Evolutionary conservation across 1,140 invertebrate species (phyloP), one percentile per base, ranked within the genome.

Genomic region (Heliothis subflexa): DNA sequence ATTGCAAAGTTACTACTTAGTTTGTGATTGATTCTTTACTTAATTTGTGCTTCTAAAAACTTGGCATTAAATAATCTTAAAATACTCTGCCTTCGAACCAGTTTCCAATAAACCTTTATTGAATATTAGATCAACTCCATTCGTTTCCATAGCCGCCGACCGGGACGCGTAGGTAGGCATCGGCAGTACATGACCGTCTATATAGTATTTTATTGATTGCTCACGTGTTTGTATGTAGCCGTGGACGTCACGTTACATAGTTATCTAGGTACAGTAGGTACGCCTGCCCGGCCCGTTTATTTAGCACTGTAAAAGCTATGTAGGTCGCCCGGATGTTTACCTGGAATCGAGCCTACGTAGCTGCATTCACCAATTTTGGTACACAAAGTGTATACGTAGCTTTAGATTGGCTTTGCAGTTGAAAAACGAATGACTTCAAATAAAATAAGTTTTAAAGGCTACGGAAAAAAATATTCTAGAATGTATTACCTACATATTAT

Each of bases 171-270:
- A 57, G 70, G 61, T 68, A 68, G 74, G 74, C 78, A 78, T 70
- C 64, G 81, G 80, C 79, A 78, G 78, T 85, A 86, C 80, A 85
- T 84, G 79, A 50, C 73, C 77, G 76, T 78, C 72, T 89, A 87
- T 83, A 78, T 89, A 86, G 82, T 87, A 86, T 83, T 89, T 88
- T 93, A 93, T 93, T 87, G 91, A 93, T 93, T 91, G 81, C 88
- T 88, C 82, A 70, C 66, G 82, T 85, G 88, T 85, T 82, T 81
- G 81, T 84, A 86, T 89, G 80, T 89, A 85, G 80, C 16, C 47
- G 66, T 70, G 81, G 81, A 72, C 86, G 85, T 87, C 85, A 84
- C 84, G 88, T 82, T 78, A 83, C 77, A 80, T 80, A 80, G 62
- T 52, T 75, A 50, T 75, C 49, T 80, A 71, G 72, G 66, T 75